Evolutionary conservation across 2,113 vertebrate genomes (phyloP).

Genomic region (Tragelaphus imberbis): DNA sequence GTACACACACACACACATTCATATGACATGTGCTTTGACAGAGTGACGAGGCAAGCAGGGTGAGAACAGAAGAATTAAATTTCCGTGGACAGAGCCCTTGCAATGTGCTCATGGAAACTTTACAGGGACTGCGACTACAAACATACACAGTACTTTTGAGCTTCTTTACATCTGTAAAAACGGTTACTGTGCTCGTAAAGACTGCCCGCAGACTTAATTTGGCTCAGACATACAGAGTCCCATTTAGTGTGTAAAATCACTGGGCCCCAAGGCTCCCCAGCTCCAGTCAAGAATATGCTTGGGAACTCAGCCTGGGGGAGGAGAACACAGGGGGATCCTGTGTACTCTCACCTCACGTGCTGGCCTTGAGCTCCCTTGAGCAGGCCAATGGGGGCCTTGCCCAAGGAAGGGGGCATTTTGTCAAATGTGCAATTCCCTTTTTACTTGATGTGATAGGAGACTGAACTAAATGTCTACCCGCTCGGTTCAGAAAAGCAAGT

Average conservation of each 20-base stretch:
- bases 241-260: not conserved
- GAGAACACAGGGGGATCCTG: conserved; percentile 44
- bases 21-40: fast-evolving
- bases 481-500: not conserved
- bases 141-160: not conserved
- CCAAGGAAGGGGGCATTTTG: not conserved
- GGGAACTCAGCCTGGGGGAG: not conserved
- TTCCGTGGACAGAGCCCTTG: not conserved
- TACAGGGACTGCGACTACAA: not conserved
- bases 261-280: not conserved
- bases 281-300: conserved; percentile 22
- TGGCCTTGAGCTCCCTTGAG: not conserved
- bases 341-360: not conserved
- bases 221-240: conserved; percentile 42
- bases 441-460: not conserved
- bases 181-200: conserved; percentile 6
- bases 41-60: not conserved
- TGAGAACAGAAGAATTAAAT: not conserved
- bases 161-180: conserved; percentile 17
- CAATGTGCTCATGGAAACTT: conserved; percentile 8
- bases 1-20: fast-evolving
- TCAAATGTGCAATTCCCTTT: not conserved
- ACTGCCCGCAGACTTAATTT: conserved; percentile 30
- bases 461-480: not conserved
- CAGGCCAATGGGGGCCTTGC: not conserved